Evolutionary conservation across 2,113 vertebrate species (phyloP).

Genomic region (Alligator sinensis): DNA sequence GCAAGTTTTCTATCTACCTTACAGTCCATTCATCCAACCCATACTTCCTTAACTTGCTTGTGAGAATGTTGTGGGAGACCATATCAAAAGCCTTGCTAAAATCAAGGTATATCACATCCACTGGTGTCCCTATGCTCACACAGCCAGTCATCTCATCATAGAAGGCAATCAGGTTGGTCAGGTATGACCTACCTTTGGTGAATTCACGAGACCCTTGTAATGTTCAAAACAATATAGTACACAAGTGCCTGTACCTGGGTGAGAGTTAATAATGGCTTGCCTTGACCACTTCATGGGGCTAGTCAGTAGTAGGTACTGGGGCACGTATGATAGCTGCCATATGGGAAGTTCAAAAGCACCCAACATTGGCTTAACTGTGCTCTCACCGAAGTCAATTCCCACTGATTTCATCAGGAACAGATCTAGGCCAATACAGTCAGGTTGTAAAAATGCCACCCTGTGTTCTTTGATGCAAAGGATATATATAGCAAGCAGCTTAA

Average conservation of each 20-base stretch:
- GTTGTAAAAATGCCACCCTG: neutral
- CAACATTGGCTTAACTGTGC: neutral
- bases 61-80: no score
- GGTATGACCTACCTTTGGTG: no score
- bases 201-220: neutral
- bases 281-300: neutral
- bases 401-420: neutral
- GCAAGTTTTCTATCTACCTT: no score
- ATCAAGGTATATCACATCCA: no score
- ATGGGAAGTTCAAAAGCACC: neutral
- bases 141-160: no score
- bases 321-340: neutral
- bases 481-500: neutral
- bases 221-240: neutral
- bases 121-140: no score
- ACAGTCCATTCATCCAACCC: no score
- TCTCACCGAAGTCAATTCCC: neutral
- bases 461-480: neutral
- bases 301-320: no score
- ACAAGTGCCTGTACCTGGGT: fast-evolving
- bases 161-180: no score
- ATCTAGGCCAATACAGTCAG: neutral
- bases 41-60: no score
- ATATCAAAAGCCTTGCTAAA: no score
- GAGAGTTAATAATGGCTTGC: fast-evolving